Base-by-base conservation (phyloP, 1,140 invertebrate species). In the Eurosta solidaginis region DNA sequence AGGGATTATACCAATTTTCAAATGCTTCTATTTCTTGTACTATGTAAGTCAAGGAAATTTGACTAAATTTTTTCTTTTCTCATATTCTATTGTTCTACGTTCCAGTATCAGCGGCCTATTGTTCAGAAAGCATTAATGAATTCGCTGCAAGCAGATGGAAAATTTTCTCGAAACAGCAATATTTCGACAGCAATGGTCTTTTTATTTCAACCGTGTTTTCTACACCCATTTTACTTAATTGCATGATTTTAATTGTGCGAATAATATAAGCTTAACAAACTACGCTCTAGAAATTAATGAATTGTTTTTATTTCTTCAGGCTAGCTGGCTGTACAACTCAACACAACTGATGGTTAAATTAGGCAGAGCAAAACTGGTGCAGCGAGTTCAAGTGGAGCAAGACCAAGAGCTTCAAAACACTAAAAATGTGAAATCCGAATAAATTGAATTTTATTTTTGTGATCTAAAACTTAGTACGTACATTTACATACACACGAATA, bases 121-220 rank as follows among this genome's bases (percentile, higher is more conserved):
- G 95, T 82, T 95, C 95, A 40, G 95, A 96, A 89, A 94, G 91
- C 81, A 95, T 96, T 78, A 96, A 97, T 87, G 92, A 96, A 90
- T 90, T 95, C 75, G 96, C 94, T 22, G 94, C 95, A 0, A 91
- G 90, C 80, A 93, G 96, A 88, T 97, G 95, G 95, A 92, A 93
- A 83, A 89, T 92, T 59, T 97, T 97, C 87, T 95, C 95, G 7
- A 92, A 92, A 79, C 95, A 97, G 82, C 96, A 97, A 84, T 97
- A 97, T 88, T 97, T 97, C 88, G 96, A 97, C 88, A 95, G 93
- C 81, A 95, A 95, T 88, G 96, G 96, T 45, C 89, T 97, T 77
- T 97, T 97, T 87, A 96, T 97, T 90, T 97, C 96, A 12, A 90
- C 96, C 20, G 93, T 97, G 14, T 96, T 96, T 88, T 97, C 95